Percentiles rank a stretch among this genome's conserved stretches.
Evolutionary conservation across 1,140 invertebrate genomes (phyloP).

Genomic region (Capitella teleta): DNA sequence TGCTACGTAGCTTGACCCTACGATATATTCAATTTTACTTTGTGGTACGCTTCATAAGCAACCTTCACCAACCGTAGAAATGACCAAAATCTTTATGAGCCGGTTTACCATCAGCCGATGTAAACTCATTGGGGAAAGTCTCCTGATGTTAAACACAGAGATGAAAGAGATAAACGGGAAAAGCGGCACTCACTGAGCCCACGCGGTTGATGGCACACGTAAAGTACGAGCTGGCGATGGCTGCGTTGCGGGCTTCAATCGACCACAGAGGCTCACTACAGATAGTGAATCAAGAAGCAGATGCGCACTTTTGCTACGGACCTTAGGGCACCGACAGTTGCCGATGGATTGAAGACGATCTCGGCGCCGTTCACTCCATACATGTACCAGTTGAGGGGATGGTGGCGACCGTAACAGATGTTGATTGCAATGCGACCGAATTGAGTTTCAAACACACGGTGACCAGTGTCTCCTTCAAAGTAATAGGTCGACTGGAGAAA

Average conservation of each 20-base stretch:
- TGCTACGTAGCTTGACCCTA: no score
- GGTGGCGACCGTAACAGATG: constrained; percentile 96
- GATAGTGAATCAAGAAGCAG: no score
- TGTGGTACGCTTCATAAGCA: no score
- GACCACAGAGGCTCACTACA: constrained; percentile 90
- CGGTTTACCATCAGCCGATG: constrained; percentile 80
- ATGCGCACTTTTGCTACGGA: no score
- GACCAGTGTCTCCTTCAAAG: constrained; percentile 87
- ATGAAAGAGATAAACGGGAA: no score
- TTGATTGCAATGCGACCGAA: constrained; percentile 62
- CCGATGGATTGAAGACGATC: constrained; percentile 97
- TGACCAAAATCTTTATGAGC: constrained; percentile 91
- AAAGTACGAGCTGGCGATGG: constrained; percentile 76
- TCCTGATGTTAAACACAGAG: constrained; percentile 47
- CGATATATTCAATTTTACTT: no score
- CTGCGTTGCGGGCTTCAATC: constrained; percentile 91
- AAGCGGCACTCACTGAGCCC: constrained; percentile 53
- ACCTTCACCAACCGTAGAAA: constrained; percentile 78
- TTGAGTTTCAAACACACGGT: constrained; percentile 69
- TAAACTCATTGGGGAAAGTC: constrained; percentile 80
- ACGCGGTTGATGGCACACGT: constrained; percentile 93
- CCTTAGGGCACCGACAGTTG: constrained; percentile 67
- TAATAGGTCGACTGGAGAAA: constrained; percentile 95
- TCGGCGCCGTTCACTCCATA: constrained; percentile 83
- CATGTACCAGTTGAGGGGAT: constrained; percentile 85